Evolutionary conservation across 2,113 vertebrate genomes (phyloP).

Genomic region (Arothron firmamentum): DNA sequence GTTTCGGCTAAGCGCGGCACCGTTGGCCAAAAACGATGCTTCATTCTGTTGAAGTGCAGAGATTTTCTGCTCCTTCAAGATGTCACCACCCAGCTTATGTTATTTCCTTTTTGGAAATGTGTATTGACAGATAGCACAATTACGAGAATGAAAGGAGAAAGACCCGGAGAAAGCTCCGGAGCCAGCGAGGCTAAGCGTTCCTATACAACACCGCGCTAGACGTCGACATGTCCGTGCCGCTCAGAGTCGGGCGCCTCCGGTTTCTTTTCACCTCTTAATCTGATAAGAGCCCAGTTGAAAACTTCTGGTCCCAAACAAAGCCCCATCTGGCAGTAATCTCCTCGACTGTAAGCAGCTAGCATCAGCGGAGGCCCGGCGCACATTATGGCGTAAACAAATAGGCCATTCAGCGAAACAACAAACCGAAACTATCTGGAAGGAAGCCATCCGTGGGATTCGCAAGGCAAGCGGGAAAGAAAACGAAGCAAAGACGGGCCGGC

Average conservation of each 20-base stretch:
- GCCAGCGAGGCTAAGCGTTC: not conserved
- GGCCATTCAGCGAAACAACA: slow-evolving; percentile 35
- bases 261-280: slow-evolving; percentile 36
- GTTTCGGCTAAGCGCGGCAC: too few species aligned
- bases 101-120: not conserved
- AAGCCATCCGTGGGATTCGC: not conserved
- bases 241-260: slow-evolving; percentile 14
- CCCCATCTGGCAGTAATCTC: slow-evolving; percentile 60
- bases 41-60: not conserved
- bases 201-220: not conserved
- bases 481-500: not conserved
- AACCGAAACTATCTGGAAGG: slow-evolving; percentile 9
- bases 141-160: not conserved
- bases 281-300: slow-evolving; percentile 57
- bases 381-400: slow-evolving; percentile 48
- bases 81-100: not conserved
- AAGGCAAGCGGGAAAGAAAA: not conserved
- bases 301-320: slow-evolving; percentile 59
- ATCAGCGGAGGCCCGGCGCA: slow-evolving; percentile 24
- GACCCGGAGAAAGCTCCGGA: not conserved
- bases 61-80: not conserved
- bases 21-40: not conserved
- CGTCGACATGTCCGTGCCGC: slow-evolving; percentile 7
- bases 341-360: slow-evolving; percentile 40
- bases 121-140: not conserved